A percentile compares a stretch with the other conserved stretches of the same genome.
Evolutionary conservation across 2,113 vertebrate genomes (phyloP).

Genomic region (Glareola pratincola): DNA sequence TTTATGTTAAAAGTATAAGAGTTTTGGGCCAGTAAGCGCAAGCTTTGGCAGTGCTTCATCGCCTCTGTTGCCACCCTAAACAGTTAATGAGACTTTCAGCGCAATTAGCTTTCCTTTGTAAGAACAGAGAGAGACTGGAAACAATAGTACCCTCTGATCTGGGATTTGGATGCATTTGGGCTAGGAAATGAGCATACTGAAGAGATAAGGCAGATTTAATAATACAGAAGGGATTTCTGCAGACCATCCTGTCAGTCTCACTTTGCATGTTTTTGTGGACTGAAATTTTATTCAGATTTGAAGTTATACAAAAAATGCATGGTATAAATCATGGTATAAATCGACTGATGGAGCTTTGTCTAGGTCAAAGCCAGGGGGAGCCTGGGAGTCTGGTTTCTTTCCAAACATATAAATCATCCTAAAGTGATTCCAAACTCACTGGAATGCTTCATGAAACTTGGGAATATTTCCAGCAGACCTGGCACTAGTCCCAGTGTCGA

Average conservation of each 20-base stretch:
- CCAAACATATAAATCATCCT: slow-evolving; percentile 57
- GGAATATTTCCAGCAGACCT: slow-evolving; percentile 32
- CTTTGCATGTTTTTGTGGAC: neutral
- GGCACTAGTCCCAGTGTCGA: neutral
- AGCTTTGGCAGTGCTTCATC: neutral
- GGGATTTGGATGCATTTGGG: slow-evolving; percentile 35
- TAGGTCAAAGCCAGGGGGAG: slow-evolving; percentile 51
- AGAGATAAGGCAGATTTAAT: slow-evolving; percentile 39
- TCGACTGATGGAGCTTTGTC: neutral
- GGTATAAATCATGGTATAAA: slow-evolving; percentile 25
- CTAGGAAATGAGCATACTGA: neutral
- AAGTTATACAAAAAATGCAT: neutral
- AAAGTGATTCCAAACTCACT: slow-evolving; percentile 13
- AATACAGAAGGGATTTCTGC: neutral
- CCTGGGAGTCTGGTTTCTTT: slow-evolving; percentile 15
- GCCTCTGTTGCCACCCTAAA: neutral
- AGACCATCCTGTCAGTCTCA: neutral
- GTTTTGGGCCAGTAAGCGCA: neutral
- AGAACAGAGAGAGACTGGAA: neutral
- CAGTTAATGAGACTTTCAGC: neutral
- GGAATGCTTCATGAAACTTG: slow-evolving; percentile 1
- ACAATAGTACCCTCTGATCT: neutral
- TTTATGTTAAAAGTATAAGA: neutral
- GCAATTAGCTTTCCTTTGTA: slow-evolving; percentile 4
- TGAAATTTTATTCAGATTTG: neutral